Evolutionary conservation across 1,140 invertebrate genomes (phyloP).

Genomic region (Diuraphis noxia): DNA sequence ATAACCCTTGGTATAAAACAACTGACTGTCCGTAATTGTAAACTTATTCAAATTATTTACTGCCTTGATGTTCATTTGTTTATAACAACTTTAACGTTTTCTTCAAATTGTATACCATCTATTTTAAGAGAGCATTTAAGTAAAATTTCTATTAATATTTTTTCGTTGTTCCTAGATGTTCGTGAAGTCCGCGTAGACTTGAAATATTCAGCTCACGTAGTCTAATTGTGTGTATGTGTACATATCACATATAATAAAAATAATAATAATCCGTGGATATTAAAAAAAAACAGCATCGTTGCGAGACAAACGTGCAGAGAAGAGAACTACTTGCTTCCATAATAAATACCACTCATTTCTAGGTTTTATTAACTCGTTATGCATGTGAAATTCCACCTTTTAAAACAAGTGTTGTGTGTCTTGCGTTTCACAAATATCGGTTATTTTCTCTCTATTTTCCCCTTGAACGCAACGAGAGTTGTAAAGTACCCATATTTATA

Average conservation of each 20-base stretch:
- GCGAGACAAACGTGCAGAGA: not conserved
- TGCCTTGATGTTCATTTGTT: not conserved
- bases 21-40: not conserved
- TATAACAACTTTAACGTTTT: not conserved
- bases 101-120: not conserved
- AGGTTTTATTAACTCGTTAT: constrained; percentile 19
- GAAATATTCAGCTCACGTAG: constrained; percentile 23
- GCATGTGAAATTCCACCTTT: not conserved
- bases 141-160: not conserved
- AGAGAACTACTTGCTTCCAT: constrained; percentile 16
- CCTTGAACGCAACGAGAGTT: not conserved
- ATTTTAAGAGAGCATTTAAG: too few relatives aligned
- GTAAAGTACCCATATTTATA: constrained; percentile 7
- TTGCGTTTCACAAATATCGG: not conserved
- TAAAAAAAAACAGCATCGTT: not conserved
- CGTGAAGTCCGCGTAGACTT: not conserved
- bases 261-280: not conserved
- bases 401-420: not conserved
- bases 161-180: not conserved
- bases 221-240: not conserved
- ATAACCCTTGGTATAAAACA: constrained; percentile 9
- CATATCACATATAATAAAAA: not conserved
- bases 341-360: constrained; percentile 26
- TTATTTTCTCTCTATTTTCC: not conserved
- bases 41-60: constrained; percentile 39